Conservation (phyloP, 2,888 invertebrate genomes). For the Xanthostigma xanthostigma region DNA sequence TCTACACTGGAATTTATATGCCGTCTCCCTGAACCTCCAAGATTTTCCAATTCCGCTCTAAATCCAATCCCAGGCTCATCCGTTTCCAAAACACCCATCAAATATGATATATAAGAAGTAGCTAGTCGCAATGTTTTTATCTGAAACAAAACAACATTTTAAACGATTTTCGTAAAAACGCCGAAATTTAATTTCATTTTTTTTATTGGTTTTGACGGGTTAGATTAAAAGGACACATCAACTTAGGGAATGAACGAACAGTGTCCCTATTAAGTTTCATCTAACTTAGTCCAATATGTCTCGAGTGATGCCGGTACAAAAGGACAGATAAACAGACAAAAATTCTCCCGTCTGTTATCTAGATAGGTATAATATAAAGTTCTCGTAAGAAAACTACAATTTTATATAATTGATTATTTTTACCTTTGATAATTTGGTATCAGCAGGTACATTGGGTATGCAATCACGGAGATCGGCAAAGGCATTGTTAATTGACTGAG, state of each 20-base stretch:
- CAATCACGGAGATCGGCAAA: conserved; percentile 84
- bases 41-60: conserved; percentile 59
- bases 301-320: too few species aligned
- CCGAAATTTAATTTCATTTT: conserved; percentile 4
- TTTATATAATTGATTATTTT: conserved; percentile 21
- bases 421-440: conserved; percentile 90
- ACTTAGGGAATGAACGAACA: too few species aligned
- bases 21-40: neutral
- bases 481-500: conserved; percentile 89
- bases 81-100: conserved; percentile 77
- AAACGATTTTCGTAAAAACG: neutral
- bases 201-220: neutral
- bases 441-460: conserved; percentile 91
- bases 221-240: too few species aligned
- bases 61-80: conserved; percentile 76
- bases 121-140: conserved; percentile 90
- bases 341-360: too few species aligned
- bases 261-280: too few species aligned
- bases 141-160: conserved; percentile 34
- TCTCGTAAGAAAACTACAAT: too few species aligned
- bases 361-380: too few species aligned
- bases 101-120: conserved; percentile 82
- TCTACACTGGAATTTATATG: neutral
- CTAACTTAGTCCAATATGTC: too few species aligned
- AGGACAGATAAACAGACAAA: too few species aligned